Evolutionary conservation across 2,888 invertebrate genomes (phyloP), one percentile per base, ranked within the genome.

Genomic region (Eudemis profundana): DNA sequence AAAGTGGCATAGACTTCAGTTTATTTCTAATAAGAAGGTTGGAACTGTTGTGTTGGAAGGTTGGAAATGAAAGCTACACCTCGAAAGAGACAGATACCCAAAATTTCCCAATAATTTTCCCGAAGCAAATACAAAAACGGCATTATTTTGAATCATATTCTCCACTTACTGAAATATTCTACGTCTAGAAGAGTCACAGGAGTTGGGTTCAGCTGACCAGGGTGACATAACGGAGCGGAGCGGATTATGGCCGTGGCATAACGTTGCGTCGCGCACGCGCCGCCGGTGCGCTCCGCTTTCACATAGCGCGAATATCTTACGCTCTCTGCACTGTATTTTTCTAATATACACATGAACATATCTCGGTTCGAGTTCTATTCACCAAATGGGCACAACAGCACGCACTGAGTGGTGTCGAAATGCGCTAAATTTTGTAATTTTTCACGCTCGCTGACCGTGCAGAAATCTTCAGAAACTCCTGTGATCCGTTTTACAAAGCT

Each of bases 281-380:
- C 33, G 44, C n/a, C 57, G 44, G 42, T 3, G 19, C 23, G 33
- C 17, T 10, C 51, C 60, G 57, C 65, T 65, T 65, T 65, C 65
- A 60, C 65, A 65, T 65, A 53, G 50, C 65, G 50, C 38, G 65
- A 51, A 65, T 65, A 47, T 60, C 65, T 65, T 60, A 65, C 65
- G 65, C 60, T 65, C 65, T 65, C 65, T 65, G 60, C 65, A 53
- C 65, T 53, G 65, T 59, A 65, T 65, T 65, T 65, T 60, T 65
- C 65, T 47, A 60, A 60, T 57, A 57, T n/a, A 53, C 44, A 51
- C 27, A 59, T 36, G 44, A 54, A 46, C 53, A 42, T 44, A 4
- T 46, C n/a, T 44, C 23, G 21, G 53, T 54, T 12, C 44, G 36
- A 59, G 21, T 38, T 44, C 38, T 42, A 51, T 56, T 57, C 57